Percentiles rank a stretch among this genome's conserved stretches.
Conservation (phyloP, 2,797 vertebrate species). For the Schizopygopsis malacanthus region DNA sequence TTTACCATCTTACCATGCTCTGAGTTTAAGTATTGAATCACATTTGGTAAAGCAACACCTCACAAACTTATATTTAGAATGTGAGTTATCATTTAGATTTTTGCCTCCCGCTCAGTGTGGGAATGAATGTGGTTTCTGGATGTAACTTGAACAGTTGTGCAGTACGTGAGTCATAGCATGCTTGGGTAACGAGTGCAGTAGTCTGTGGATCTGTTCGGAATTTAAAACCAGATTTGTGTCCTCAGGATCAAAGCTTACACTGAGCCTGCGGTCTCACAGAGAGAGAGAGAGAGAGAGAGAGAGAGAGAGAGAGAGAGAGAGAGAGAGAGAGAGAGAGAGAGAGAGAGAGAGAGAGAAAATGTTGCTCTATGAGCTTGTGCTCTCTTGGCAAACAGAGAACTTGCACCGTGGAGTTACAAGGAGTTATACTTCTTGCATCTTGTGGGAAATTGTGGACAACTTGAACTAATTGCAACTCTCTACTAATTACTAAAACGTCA, state of each 20-base stretch:
- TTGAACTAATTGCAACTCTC: background rate
- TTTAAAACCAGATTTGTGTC: slow-evolving; percentile 65
- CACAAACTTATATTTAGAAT: slow-evolving; percentile 34
- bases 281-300: background rate
- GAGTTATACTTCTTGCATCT: background rate
- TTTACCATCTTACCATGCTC: background rate
- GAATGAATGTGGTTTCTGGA: slow-evolving; percentile 41
- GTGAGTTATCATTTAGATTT: slow-evolving; percentile 9
- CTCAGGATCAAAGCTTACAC: slow-evolving; percentile 63
- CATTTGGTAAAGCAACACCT: background rate
- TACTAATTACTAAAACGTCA: background rate
- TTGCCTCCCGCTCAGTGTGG: slow-evolving; percentile 29
- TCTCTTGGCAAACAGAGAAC: background rate
- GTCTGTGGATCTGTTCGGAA: slow-evolving; percentile 60
- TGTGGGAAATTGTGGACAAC: slow-evolving; percentile 5
- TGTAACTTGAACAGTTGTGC: slow-evolving; percentile 54
- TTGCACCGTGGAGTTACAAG: background rate
- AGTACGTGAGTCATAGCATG: slow-evolving; percentile 60
- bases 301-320: background rate
- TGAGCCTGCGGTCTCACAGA: slow-evolving; percentile 50
- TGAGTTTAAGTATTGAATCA: background rate
- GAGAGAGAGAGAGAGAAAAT: background rate
- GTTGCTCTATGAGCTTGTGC: slow-evolving; percentile 15
- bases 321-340: background rate
- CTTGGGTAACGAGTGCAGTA: slow-evolving; percentile 55